A percentile compares a stretch with the other conserved stretches of the same genome.
Evolutionary conservation across 2,113 vertebrate genomes (phyloP).

Genomic region (Rhabdomys dilectus): DNA sequence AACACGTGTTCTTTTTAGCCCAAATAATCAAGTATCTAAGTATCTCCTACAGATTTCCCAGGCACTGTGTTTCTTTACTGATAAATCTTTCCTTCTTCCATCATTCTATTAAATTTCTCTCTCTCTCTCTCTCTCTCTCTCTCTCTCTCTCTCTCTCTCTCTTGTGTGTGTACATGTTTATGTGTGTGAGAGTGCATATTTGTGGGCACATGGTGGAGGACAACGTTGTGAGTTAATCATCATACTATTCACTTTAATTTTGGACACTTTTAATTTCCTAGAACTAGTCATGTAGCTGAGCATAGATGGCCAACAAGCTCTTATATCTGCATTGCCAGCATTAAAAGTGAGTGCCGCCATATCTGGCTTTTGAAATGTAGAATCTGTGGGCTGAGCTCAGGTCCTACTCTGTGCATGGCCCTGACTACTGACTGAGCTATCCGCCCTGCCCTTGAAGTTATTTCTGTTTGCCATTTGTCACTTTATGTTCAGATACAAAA

Average conservation of each 20-base stretch:
- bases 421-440: too few relatives aligned
- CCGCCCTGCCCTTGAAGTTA: too few relatives aligned
- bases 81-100: background rate
- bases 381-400: background rate
- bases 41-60: background rate
- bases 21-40: rapidly evolving
- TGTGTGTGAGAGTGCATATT: background rate
- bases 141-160: too few relatives aligned
- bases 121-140: background rate
- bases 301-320: too few relatives aligned
- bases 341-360: background rate
- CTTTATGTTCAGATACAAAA: background rate
- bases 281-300: background rate
- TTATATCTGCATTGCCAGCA: too few relatives aligned
- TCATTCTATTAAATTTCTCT: background rate
- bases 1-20: background rate
- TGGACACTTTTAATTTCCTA: background rate
- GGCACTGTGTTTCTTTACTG: background rate
- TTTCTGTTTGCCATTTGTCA: background rate
- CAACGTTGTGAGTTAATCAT: too few relatives aligned
- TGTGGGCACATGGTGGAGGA: background rate
- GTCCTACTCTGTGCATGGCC: background rate
- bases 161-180: background rate
- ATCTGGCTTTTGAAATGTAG: background rate
- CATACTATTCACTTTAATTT: too few relatives aligned